A percentile compares a stretch with the other conserved stretches of the same genome.
Conservation (phyloP, 2,888 invertebrate species). For the Crocallis elinguaria region DNA sequence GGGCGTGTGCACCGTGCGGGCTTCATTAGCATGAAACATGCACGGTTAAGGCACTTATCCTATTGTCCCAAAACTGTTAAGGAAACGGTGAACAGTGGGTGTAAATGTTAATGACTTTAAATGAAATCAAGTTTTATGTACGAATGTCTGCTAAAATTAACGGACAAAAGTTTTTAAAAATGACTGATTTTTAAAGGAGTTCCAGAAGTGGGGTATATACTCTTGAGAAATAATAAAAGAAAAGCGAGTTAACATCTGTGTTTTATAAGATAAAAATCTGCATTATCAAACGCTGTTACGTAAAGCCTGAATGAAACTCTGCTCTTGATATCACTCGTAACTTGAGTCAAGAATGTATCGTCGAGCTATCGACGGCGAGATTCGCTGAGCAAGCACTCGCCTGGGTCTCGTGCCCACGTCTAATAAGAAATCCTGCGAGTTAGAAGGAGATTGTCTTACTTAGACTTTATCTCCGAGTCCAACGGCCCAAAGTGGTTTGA, state of each 20-base stretch:
- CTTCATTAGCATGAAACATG: conserved; percentile 42
- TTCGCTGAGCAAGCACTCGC: neutral
- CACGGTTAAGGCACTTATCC: conserved; percentile 20
- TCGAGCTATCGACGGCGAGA: neutral
- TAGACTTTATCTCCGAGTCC: neutral
- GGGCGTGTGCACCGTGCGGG: conserved; percentile 37
- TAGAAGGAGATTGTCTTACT: neutral
- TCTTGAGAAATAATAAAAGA: no score
- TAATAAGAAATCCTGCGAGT: neutral
- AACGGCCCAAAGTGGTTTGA: neutral
- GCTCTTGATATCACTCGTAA: neutral
- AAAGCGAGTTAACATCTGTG: no score
- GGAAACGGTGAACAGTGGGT: neutral
- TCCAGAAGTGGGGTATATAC: no score
- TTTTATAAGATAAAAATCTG: neutral
- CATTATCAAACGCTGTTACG: neutral
- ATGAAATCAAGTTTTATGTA: neutral
- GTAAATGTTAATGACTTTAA: neutral
- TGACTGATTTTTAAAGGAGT: no score
- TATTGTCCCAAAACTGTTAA: neutral
- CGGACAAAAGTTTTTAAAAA: no score
- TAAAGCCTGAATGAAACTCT: neutral
- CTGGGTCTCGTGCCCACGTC: neutral
- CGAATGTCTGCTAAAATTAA: no score
- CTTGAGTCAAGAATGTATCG: conserved; percentile 4